Percentiles rank a stretch among this genome's conserved stretches.
Conservation (phyloP, 2,797 vertebrate species). For the Propithecus deckenii region DNA sequence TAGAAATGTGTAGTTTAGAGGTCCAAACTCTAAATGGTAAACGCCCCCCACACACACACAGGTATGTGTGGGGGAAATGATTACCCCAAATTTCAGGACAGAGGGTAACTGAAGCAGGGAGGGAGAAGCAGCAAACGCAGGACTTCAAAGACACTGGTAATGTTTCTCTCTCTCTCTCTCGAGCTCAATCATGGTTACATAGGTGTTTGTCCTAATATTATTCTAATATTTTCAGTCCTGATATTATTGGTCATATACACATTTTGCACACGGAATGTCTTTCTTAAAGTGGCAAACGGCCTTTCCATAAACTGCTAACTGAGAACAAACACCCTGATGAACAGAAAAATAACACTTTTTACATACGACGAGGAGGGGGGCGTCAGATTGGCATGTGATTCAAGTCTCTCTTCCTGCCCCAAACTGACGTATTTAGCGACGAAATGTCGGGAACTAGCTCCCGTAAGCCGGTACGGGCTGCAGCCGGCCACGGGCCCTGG, state of each 20-base stretch:
- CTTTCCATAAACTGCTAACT: not conserved
- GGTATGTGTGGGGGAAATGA: not conserved
- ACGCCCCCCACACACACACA: not conserved
- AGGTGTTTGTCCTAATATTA: not conserved
- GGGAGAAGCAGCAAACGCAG: not conserved
- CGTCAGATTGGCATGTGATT: not conserved
- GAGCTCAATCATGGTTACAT: not conserved
- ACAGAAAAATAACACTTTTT: not conserved
- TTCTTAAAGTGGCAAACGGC: not conserved
- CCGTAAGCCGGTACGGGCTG: not conserved
- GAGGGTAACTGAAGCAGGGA: not conserved
- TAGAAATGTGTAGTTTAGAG: not conserved
- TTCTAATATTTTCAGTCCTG: not conserved
- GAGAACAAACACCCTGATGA: not conserved
- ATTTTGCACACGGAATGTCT: not conserved
- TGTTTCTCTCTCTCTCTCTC: not conserved
- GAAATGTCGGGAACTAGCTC: not conserved
- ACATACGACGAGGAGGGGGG: not conserved
- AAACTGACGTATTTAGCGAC: not conserved
- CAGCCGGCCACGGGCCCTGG: not conserved
- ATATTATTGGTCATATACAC: not conserved
- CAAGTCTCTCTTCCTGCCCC: not conserved
- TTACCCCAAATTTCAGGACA: not conserved
- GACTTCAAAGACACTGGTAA: not conserved
- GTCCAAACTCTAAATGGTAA: not conserved